Evolutionary conservation across 2,888 invertebrate genomes (phyloP), one percentile per base, ranked within the genome.

Genomic region (Lasius fuliginosus): DNA sequence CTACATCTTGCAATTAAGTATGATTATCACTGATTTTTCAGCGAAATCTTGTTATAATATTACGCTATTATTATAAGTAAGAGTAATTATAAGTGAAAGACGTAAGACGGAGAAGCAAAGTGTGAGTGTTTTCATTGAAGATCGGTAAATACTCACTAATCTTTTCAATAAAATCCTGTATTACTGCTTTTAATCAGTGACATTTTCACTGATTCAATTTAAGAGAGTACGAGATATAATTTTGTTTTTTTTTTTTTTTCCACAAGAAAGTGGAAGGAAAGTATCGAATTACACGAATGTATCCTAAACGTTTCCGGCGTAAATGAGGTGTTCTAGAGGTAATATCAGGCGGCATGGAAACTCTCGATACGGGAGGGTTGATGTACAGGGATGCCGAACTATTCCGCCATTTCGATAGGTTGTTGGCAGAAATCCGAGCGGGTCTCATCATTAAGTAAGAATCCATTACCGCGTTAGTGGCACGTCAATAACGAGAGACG

Each of bases 381-480:
- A 82, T 64, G 65, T 82, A 65, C 56, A 53, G 53, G 56, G 60
- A 74, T 74, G 82, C 74, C 56, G 62, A 74, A 75, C 74, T 53
- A 73, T 82, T 73, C 53, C 82, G 53, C 69, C 77, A 68, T 83
- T 76, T 68, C 77, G 65, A 67, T 62, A 53, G 62, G 77, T 79
- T 77, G 77, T 69, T 62, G 60, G 74, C 76, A 86, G 86, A 87
- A 85, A 83, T 84, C 84, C 73, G 49, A 74, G 73, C 81, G 60
- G 76, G 68, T 36, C 85, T 82, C 82, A 83, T 88, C 87, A 88
- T 86, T 86, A 85, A 87, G 69, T 87, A 86, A 88, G 87, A 89
- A 88, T 89, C 88, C 85, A 86, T 89, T 86, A 87, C 81, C 76
- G 76, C 71, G 89, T 87, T 87, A 83, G 81, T 69, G 82, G 42